Evolutionary conservation across 2,797 vertebrate genomes (phyloP).

Genomic region (Mormyrops attenuatus): DNA sequence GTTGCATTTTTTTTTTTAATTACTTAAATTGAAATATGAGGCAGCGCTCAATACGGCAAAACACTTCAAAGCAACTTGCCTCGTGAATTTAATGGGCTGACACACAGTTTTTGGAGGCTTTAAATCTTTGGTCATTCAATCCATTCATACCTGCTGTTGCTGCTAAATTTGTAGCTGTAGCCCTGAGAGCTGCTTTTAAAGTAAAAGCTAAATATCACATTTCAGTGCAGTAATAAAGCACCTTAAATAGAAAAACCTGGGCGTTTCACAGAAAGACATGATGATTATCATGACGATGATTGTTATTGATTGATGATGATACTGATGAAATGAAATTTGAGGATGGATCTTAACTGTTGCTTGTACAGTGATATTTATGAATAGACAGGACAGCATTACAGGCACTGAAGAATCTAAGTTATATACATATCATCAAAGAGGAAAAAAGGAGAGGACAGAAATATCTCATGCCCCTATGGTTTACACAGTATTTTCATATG

Average conservation of each 20-base stretch:
- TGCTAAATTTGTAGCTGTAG: not conserved
- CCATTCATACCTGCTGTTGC: not conserved
- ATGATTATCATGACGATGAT: not conserved
- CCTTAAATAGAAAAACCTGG: not conserved
- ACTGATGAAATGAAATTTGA: not conserved
- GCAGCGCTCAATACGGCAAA: not conserved
- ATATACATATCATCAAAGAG: not conserved
- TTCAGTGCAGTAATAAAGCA: not conserved
- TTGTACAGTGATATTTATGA: not conserved
- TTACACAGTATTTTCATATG: not conserved
- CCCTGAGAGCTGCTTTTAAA: not conserved
- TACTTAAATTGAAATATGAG: not conserved
- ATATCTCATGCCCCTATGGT: not conserved
- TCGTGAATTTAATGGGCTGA: not conserved
- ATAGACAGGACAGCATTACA: not conserved
- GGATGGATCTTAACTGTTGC: not conserved
- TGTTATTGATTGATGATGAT: not conserved
- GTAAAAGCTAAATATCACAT: not conserved
- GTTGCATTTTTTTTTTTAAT: not conserved
- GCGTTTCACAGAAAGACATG: not conserved
- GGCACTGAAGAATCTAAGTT: not conserved
- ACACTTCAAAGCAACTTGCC: not conserved
- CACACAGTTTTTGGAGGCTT: not conserved
- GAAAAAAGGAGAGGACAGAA: not conserved
- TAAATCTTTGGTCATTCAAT: not conserved